phyloP scores from a whole-genome alignment of 1,140 invertebrate species.

The Nasonia vitripennis region DNA sequence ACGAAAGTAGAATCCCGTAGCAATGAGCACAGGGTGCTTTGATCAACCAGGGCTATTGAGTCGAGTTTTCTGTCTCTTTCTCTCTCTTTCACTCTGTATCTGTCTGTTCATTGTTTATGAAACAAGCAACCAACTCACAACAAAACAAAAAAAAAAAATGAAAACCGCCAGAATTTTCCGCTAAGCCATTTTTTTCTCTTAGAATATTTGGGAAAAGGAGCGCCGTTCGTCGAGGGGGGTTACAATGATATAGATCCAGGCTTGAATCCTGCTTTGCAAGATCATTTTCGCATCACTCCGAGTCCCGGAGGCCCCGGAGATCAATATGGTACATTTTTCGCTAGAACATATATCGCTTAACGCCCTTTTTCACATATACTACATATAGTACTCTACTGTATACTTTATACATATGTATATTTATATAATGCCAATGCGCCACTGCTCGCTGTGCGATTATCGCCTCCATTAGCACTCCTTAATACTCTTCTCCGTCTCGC shows the following conservation, averaged over 20 bases:
- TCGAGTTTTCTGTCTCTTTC: neutral
- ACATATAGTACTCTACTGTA: neutral
- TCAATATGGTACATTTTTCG: conserved; percentile 77
- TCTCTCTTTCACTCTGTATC: neutral
- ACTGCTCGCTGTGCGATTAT: conserved; percentile 22
- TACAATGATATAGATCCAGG: conserved; percentile 81
- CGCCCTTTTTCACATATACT: conserved; percentile 24
- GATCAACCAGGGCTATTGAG: conserved; percentile 23
- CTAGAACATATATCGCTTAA: conserved; percentile 12
- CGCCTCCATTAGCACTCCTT: neutral
- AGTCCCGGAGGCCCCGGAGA: conserved; percentile 81
- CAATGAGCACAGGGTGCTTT: neutral
- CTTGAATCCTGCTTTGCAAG: conserved; percentile 79
- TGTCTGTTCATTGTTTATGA: neutral
- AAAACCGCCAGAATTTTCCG: conserved; percentile 11
- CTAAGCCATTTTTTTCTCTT: conserved; percentile 57
- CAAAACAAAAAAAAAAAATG: conserved; percentile 4
- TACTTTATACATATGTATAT: conserved; percentile 2
- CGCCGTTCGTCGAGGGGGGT: conserved; percentile 76
- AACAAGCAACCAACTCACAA: neutral
- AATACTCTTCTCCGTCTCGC: neutral
- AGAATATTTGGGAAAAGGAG: conserved; percentile 78
- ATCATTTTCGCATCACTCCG: conserved; percentile 83
- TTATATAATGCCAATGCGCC: neutral
- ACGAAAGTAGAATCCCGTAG: neutral